Conservation (phyloP, 2,888 invertebrate genomes). For the Drosophila kuntzei region DNA sequence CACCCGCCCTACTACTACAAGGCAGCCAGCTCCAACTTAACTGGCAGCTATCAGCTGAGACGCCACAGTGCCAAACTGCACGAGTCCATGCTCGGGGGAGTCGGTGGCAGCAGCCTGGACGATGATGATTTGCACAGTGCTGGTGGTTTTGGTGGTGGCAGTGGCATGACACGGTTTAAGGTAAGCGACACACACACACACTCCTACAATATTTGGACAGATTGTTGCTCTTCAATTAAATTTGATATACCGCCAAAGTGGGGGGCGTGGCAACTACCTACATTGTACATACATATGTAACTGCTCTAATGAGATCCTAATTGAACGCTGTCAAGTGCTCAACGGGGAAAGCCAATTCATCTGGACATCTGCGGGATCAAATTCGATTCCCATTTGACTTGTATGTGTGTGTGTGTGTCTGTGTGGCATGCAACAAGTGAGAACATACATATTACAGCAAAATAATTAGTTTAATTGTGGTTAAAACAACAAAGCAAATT, state of each 20-base stretch:
- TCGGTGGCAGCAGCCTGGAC: constrained; percentile 65
- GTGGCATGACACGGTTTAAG: constrained; percentile 68
- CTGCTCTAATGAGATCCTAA: constrained; percentile 37
- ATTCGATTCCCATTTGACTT: background rate
- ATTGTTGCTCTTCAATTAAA: constrained; percentile 53
- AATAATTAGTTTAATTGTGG: constrained; percentile 14
- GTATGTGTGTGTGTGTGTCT: constrained; percentile 6
- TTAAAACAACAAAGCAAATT: background rate
- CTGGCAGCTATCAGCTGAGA: constrained; percentile 54
- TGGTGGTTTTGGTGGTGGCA: constrained; percentile 64
- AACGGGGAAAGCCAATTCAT: constrained; percentile 5
- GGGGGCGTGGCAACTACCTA: constrained; percentile 26
- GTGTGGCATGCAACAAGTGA: constrained; percentile 51
- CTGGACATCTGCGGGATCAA: background rate
- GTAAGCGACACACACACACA: constrained; percentile 49
- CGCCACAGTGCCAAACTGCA: constrained; percentile 67
- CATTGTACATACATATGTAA: too few species aligned
- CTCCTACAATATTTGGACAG: constrained; percentile 16
- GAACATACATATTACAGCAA: constrained; percentile 3
- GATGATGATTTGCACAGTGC: constrained; percentile 69
- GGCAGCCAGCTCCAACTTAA: constrained; percentile 31
- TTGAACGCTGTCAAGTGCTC: constrained; percentile 33
- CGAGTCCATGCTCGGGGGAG: constrained; percentile 69
- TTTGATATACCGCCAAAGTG: constrained; percentile 14
- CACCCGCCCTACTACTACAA: constrained; percentile 74